Percentiles rank a stretch among this genome's conserved stretches.
Conservation (phyloP, 2,888 invertebrate species). For the Xanthorhoe designata region DNA sequence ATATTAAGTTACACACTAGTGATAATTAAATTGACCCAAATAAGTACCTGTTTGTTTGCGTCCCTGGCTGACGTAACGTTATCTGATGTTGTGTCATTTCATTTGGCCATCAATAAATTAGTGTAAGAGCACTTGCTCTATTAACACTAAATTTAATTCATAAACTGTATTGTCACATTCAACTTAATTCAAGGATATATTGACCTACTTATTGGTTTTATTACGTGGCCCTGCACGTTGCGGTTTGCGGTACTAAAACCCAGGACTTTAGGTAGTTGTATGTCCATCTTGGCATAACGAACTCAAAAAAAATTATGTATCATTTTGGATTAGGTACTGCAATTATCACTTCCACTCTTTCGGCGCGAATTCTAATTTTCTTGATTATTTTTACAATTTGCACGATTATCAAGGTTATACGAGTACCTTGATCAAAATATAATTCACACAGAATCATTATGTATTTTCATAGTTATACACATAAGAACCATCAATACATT, state of each 20-base stretch:
- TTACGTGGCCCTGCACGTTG: neutral
- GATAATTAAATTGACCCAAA: conserved; percentile 18
- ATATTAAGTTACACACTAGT: conserved; percentile 5
- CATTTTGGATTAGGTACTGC: too few relatives aligned
- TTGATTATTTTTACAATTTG: too few relatives aligned
- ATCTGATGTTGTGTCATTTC: conserved; percentile 10
- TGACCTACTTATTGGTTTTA: neutral
- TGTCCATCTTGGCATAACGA: neutral
- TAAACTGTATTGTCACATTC: neutral
- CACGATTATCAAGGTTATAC: too few relatives aligned
- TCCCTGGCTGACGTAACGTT: conserved; percentile 4
- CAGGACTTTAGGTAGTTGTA: neutral
- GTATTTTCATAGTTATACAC: too few relatives aligned
- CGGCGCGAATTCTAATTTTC: too few relatives aligned
- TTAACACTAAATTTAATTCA: neutral
- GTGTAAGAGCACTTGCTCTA: conserved; percentile 9
- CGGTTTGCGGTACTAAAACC: neutral
- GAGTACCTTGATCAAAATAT: too few relatives aligned
- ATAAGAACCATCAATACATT: too few relatives aligned
- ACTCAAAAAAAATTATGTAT: too few relatives aligned
- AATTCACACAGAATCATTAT: too few relatives aligned
- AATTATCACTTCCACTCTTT: too few relatives aligned
- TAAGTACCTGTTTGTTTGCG: conserved; percentile 8
- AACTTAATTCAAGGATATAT: neutral
- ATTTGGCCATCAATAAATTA: neutral